Conservation (phyloP, 2,113 vertebrate species). For the Potamarius usumacintae region DNA sequence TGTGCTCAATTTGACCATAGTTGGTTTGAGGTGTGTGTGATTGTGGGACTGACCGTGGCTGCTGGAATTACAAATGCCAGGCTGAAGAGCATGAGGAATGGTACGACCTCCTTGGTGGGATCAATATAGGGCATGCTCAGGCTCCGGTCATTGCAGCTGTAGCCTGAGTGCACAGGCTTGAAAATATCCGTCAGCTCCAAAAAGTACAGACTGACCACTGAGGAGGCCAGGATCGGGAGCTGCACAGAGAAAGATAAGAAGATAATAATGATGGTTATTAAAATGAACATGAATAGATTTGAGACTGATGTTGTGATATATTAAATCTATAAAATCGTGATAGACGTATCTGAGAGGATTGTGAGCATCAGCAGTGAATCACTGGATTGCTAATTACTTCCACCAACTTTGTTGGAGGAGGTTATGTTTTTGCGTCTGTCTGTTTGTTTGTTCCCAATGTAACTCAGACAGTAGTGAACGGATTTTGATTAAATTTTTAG, state of each 20-base stretch:
- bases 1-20: background rate
- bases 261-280: background rate
- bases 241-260: slow-evolving; percentile 59
- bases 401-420: no score
- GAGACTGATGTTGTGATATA: background rate
- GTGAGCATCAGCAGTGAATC: background rate
- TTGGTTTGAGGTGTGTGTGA: background rate
- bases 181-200: slow-evolving; percentile 97
- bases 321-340: background rate
- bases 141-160: slow-evolving; percentile 93
- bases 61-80: slow-evolving; percentile 93
- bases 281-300: background rate
- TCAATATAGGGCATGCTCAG: slow-evolving; percentile 96
- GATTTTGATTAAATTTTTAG: no score
- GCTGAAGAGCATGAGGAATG: slow-evolving; percentile 94
- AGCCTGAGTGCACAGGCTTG: slow-evolving; percentile 92
- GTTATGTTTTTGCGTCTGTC: no score
- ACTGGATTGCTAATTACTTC: background rate
- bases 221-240: slow-evolving; percentile 95
- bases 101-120: slow-evolving; percentile 88
- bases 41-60: slow-evolving; percentile 77
- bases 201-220: slow-evolving; percentile 96
- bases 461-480: no score
- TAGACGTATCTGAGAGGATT: background rate
- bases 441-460: no score